Evolutionary conservation across 92 coral and sea anemone species (phyloP).

Genomic region (Paramuricea clavata): DNA sequence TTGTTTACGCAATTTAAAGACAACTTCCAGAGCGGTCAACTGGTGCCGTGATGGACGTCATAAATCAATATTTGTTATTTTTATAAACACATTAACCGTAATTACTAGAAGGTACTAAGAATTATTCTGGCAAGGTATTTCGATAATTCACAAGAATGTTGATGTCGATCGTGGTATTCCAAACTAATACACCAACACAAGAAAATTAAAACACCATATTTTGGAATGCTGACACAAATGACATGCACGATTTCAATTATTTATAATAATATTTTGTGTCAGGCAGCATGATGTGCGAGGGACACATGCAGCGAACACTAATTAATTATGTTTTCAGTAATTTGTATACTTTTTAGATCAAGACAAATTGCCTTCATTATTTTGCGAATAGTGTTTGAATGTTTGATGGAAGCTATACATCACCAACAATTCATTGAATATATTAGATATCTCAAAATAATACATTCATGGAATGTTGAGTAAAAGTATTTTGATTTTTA

Average conservation of each 20-base stretch:
- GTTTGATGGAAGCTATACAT: neutral
- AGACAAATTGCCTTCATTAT: neutral
- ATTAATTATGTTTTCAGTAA: neutral
- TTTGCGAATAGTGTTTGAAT: neutral
- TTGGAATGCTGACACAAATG: neutral
- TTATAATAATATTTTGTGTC: neutral
- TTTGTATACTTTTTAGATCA: neutral
- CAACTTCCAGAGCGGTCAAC: neutral
- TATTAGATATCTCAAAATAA: neutral
- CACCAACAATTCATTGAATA: neutral
- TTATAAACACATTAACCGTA: slow-evolving; percentile 6
- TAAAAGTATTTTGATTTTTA: too few relatives aligned
- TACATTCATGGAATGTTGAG: too few relatives aligned
- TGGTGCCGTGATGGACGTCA: slow-evolving; percentile 19
- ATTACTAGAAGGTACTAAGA: neutral
- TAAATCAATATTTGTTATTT: slow-evolving; percentile 21
- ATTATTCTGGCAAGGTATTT: neutral
- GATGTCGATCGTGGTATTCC: neutral
- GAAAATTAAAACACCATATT: neutral
- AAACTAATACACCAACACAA: neutral
- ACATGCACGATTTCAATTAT: neutral
- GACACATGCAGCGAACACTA: slow-evolving; percentile 10
- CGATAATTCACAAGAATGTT: slow-evolving; percentile 3
- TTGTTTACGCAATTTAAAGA: slow-evolving; percentile 26
- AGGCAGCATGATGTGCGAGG: neutral